Base-by-base conservation (phyloP, 2,113 vertebrate genomes). In the Oryzias curvinotus region DNA sequence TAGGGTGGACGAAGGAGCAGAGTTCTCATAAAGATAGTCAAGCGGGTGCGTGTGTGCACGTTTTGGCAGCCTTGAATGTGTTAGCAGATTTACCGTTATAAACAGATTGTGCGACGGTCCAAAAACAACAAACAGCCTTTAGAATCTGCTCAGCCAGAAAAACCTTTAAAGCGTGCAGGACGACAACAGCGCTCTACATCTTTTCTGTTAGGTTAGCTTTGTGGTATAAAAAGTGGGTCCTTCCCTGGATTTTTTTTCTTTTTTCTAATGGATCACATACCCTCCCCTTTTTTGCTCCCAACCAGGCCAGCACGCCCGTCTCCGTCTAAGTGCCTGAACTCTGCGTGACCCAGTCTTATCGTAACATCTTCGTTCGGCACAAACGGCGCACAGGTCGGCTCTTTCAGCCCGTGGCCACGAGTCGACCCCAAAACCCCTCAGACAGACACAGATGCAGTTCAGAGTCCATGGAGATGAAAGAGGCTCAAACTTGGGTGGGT, bases 381-480 rank as follows among this genome's bases (percentile, higher is more conserved):
- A 1, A 52, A 5, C 15, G 17, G 49, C 46, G 73, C 65, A 52
- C 73, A 72, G 83, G 73, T 81, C 82, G 69, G 57, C 62, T 53
- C 21, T 6, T 51, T 36, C 19, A 0, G 62, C 81, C 75, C 5
- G 43, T 50, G 78, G 80, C 75, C 80, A 53, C 25, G 26, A 73
- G 62, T 26, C 36, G 55, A 84, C 77, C 63, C 73, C 64, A 30
- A 53, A 41, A 23, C 52, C 55, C 52, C 62, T 66, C 52, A 64
- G 73, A 51, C 41, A 3, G 12, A 4, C 55, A 45, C 52, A 57
- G 57, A 77, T 69, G 66, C 51, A 25, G 65, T 59, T 75, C 49
- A 64, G 61, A 64, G 36, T 36, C 36, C 36, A 36, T 10, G 73
- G 68, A 75, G 66, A 68, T 76, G 75, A 87, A 84, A 84, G 75